Evolutionary conservation across 1,140 invertebrate species (phyloP).

Genomic region (Eupristina koningsbergeri): DNA sequence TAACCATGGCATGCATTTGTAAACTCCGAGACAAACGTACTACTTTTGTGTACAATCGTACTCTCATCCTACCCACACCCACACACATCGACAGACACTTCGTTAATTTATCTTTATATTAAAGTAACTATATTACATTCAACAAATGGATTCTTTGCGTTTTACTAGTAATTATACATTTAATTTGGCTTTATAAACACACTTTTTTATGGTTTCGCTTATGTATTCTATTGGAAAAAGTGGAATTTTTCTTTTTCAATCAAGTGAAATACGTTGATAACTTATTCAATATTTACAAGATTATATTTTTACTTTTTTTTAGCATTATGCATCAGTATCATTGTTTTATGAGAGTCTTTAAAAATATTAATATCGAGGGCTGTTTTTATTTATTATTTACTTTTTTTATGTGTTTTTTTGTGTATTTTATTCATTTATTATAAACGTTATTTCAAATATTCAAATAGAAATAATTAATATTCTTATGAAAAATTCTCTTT

Average conservation of each 20-base stretch:
- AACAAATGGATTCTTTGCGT: conserved; percentile 31
- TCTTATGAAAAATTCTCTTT: too few relatives aligned
- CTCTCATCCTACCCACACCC: too few relatives aligned
- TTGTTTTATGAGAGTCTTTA: too few relatives aligned
- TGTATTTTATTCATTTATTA: too few relatives aligned
- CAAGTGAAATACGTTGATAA: too few relatives aligned
- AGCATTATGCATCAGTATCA: too few relatives aligned
- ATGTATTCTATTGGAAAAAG: conserved; percentile 18
- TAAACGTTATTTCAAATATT: too few relatives aligned
- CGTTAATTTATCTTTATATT: conserved; percentile 37
- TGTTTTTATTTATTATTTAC: too few relatives aligned
- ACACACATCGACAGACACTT: conserved; percentile 27
- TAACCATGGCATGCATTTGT: background rate
- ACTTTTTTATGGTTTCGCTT: conserved; percentile 29
- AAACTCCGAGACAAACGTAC: background rate
- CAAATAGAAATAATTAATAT: too few relatives aligned
- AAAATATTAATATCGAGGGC: too few relatives aligned
- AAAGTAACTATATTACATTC: conserved; percentile 49
- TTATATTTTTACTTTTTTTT: background rate
- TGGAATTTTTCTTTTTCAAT: background rate
- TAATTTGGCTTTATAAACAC: conserved; percentile 42
- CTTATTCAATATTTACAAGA: too few relatives aligned
- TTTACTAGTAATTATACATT: conserved; percentile 4
- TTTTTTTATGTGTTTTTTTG: background rate
- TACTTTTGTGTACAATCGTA: background rate